Conservation (phyloP, 2,113 vertebrate genomes). For the Marmota monax region DNA sequence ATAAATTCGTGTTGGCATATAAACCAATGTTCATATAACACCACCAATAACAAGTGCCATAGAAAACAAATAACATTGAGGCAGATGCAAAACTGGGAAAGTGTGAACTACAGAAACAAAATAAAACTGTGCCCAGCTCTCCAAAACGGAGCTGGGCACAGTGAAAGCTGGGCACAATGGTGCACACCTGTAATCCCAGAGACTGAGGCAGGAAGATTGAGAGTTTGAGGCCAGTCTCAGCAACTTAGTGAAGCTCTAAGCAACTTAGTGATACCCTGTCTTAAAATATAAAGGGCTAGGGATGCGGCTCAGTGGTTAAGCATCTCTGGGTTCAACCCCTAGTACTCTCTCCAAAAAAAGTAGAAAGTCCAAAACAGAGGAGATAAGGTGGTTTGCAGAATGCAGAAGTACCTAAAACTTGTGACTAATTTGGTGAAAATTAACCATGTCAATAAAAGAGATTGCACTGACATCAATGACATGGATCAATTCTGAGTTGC, state of each 20-base stretch:
- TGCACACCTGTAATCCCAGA: too few relatives aligned
- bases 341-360: too few relatives aligned
- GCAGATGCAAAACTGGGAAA: background rate
- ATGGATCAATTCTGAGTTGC: background rate
- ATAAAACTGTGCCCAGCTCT: too few relatives aligned
- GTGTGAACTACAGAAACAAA: background rate
- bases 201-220: too few relatives aligned
- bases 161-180: background rate
- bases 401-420: background rate
- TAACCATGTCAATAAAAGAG: background rate
- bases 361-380: background rate
- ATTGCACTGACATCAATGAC: background rate
- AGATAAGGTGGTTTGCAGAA: background rate
- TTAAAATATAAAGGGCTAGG: too few relatives aligned
- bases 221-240: too few relatives aligned
- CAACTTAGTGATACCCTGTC: too few relatives aligned
- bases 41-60: background rate
- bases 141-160: background rate
- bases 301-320: too few relatives aligned
- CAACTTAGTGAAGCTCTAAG: too few relatives aligned
- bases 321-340: too few relatives aligned
- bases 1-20: constrained; percentile 55
- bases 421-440: background rate
- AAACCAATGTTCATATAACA: background rate
- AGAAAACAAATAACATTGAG: constrained; percentile 20